Evolutionary conservation across 2,113 vertebrate species (phyloP), one percentile per base, ranked within the genome.

Genomic region (Oryzias javanicus): DNA sequence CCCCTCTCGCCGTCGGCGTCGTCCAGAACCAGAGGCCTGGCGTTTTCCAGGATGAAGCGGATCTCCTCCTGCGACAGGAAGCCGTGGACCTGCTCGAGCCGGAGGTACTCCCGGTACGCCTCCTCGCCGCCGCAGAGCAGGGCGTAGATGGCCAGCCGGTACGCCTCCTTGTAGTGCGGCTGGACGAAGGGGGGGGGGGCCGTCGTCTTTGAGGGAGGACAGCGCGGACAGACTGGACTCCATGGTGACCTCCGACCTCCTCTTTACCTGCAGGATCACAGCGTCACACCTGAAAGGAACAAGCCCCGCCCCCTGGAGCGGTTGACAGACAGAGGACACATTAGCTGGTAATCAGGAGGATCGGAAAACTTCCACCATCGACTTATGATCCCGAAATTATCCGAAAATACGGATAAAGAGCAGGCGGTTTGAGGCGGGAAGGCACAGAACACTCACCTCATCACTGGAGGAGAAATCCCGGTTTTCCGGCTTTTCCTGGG

Each of bases 141-240:
- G 3, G 84, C 91, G 69, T 96, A 96, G 4, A 96, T 91, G 44
- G 95, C 96, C 79, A 97, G 69, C 1, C 95, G 91, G 67, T 96
- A 96, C 69, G 92, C 89, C 40, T 98, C 96, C 63, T 91, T 94
- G 61, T 98, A 98, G 68, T 96, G 94, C 1, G 95, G 95, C 73
- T 94, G 93, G 48, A 96, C 72, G 66, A 92, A 94, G 83, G 63
- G 81, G 82, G 84, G 84, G 78, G 68, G 47, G 75, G 8, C 35
- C 3, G n/a, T 82, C 87, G 13, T 95, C 93, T 10, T 94, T 91
- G 55, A 95, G 60, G 0, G 94, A 96, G 0, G 95, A 98, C 40
- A 94, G 72, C 51, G 88, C 45, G 35, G 96, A 96, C 4, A 93
- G 91, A 8, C 48, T 60, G 67, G 93, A 92, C 76, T 94, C 94